Base-by-base conservation (phyloP, 2,888 invertebrate species). In the Mimachlamys varia region DNA sequence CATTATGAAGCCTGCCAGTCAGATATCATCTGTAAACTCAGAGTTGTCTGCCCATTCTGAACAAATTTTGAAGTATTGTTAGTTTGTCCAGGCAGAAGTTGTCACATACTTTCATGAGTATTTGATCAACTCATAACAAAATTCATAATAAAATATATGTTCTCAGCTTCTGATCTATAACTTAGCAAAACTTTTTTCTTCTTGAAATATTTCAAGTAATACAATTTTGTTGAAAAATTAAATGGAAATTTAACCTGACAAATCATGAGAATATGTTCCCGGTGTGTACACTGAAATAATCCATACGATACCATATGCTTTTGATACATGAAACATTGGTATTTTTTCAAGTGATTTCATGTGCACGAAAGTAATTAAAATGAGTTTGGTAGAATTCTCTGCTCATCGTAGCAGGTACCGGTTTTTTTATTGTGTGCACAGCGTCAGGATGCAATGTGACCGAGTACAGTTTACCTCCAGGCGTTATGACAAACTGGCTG, bases 341-440 rank as follows among this genome's bases (percentile, higher is more conserved):
- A 33, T 27, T 76, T 76, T 76, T 76, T 33, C 76, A 27, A 76
- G 33, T 76, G 76, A 76, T 76, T 76, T 76, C 76, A 76, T 76
- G 33, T 33, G 76, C 33, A 76, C 12, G 27, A 27, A 76, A 76
- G 76, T 76, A 76, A 76, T 76, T 76, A 76, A 76, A 76, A 27
- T 76, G 76, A 76, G 62, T 27, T n/a, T 27, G 62, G 62, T 76
- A 27, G 62, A 76, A 76, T 76, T 76, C 76, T 33, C 76, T 0
- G 27, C 27, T 33, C 76, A 76, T 76, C 76, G 15, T 76, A 76
- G 33, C 76, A 76, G 76, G 76, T 76, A 76, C 33, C 33, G 33
- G 27, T 58, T 58, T 53, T 58, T 58, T 58, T 0, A 58, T n/a
- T 22, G 58, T 22, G 27, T 27, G 76, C 76, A 15, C 76, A 76